Conservation (phyloP, 2,888 invertebrate species). For the Willowsia nigromaculata region DNA sequence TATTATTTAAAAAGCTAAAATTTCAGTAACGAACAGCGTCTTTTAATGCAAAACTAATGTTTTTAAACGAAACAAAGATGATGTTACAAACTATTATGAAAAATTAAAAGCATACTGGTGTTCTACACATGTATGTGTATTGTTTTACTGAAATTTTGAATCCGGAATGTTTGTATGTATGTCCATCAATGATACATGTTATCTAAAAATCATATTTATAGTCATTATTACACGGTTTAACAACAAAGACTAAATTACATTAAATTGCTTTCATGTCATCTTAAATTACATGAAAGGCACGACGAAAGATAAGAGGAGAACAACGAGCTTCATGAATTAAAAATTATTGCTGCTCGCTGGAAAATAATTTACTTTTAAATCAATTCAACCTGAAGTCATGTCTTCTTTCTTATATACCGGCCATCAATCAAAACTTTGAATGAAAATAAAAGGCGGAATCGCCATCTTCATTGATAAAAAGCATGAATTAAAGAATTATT, state of each 20-base stretch:
- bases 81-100: slow-evolving; percentile 15
- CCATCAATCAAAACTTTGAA: neutral
- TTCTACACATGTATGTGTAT: neutral
- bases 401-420: neutral
- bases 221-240: no score
- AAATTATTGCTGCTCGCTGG: neutral
- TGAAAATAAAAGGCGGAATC: neutral
- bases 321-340: neutral
- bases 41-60: neutral
- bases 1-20: neutral
- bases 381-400: slow-evolving; percentile 50
- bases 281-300: slow-evolving; percentile 27
- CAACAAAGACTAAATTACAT: no score
- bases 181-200: no score
- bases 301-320: neutral
- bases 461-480: neutral
- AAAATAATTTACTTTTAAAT: slow-evolving; percentile 7
- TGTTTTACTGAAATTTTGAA: neutral
- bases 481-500: no score
- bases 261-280: slow-evolving; percentile 21
- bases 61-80: neutral
- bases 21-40: neutral
- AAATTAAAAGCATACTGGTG: slow-evolving; percentile 36
- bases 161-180: no score
- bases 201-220: no score